Evolutionary conservation across 2,888 invertebrate species (phyloP), one percentile per base, ranked within the genome.

Genomic region (Amiota minor): DNA sequence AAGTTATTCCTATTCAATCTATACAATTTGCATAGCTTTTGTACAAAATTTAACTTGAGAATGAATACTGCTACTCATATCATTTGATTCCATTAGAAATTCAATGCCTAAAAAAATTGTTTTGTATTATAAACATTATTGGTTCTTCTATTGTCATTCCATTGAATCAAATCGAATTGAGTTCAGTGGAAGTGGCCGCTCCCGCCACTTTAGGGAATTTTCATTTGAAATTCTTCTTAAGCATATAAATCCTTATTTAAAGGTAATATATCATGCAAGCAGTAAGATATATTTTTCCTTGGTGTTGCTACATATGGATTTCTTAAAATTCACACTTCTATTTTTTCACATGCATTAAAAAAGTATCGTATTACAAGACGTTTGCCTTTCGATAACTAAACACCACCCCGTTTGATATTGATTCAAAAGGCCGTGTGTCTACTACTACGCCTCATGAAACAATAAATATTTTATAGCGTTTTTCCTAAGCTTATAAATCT

Each of bases 401-500:
- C 50, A 53, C 50, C 53, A 50, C 8, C 67, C 50, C 50, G 11
- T 72, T 75, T 75, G 81, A 81, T 82, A 82, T 82, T 84, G 81
- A 75, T 74, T 81, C 70, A 79, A 75, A 75, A 6, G 35, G 6
- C 2, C 35, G 35, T 35, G 35, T 35, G 6, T 35, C 35, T 35
- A 35, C 35, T 35, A 35, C 35, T 35, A 35, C 35, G 35, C 35
- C 75, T 79, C 78, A 83, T 78, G 78, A 81, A 81, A 83, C 83
- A 83, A 83, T 83, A 84, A 83, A 83, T 83, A 83, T 84, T 84
- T 83, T 84, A 83, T 82, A 79, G 78, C 80, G 75, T 81, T 79
- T 81, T 76, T 81, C 78, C 80, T 70, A 72, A 78, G 71, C 78
- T 77, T 77, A 83, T 83, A 83, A 84, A 83, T 83, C 83, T 81